Percentiles rank a stretch among this genome's conserved stretches.
phyloP scores from a whole-genome alignment of 2,797 vertebrate genomes.

The Onychomys torridus region DNA sequence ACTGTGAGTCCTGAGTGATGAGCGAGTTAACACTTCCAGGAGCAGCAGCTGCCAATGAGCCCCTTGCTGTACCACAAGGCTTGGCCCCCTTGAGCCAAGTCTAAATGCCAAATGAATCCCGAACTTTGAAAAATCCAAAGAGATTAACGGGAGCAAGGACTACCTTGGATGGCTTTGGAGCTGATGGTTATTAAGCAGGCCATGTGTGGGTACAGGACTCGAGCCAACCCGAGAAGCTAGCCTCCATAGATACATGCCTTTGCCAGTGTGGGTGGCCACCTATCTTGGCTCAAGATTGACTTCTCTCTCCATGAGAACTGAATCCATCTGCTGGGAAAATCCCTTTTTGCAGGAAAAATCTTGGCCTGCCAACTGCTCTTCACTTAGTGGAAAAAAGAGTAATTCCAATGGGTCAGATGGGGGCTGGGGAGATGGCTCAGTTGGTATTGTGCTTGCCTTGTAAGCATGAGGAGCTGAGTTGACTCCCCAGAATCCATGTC shows the following conservation, averaged over 20 bases:
- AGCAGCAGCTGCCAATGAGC: background rate
- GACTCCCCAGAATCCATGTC: background rate
- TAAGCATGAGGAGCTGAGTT: background rate
- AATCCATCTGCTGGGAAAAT: slow-evolving; percentile 20
- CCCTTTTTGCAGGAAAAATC: slow-evolving; percentile 9
- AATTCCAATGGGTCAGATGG: background rate
- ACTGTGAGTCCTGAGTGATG: fast-evolving
- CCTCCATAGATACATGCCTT: background rate
- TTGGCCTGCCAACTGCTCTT: slow-evolving; percentile 45
- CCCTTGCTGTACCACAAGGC: slow-evolving; percentile 47
- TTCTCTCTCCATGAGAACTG: background rate
- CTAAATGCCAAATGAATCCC: slow-evolving; percentile 59
- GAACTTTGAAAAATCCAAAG: slow-evolving; percentile 38
- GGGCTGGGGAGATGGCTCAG: background rate
- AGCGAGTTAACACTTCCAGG: background rate
- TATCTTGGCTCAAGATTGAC: background rate
- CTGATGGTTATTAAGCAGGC: background rate
- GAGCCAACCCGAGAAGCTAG: background rate
- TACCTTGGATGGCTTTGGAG: background rate
- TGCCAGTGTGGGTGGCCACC: background rate
- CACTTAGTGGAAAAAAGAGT: background rate
- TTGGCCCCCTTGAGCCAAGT: slow-evolving; percentile 37
- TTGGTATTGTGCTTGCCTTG: background rate
- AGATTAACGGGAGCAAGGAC: slow-evolving; percentile 39
- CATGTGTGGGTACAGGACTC: background rate